Conservation (phyloP, 2,113 vertebrate species). For the Hippocampus mohnikei region DNA sequence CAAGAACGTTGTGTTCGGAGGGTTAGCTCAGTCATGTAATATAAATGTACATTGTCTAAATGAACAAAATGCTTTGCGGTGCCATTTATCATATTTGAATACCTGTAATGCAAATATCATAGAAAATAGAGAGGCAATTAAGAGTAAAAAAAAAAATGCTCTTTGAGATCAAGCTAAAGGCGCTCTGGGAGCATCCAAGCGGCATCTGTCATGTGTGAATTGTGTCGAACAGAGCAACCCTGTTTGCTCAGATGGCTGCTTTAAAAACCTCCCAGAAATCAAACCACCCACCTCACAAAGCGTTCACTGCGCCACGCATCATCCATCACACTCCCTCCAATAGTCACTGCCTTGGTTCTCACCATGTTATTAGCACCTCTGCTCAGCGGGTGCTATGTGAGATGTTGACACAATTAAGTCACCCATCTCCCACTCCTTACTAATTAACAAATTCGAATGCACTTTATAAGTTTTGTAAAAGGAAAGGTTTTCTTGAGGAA, state of each 20-base stretch:
- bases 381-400: constrained; percentile 25
- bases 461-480: constrained; percentile 1
- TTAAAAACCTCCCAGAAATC: constrained; percentile 20
- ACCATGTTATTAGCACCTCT: constrained; percentile 54
- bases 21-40: constrained; percentile 42
- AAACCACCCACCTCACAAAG: constrained; percentile 26
- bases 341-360: constrained; percentile 13
- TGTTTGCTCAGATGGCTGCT: constrained; percentile 14
- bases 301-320: constrained; percentile 18
- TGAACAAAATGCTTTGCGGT: constrained; percentile 10
- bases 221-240: constrained; percentile 10
- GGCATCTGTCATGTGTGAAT: constrained; percentile 3
- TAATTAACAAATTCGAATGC: background rate
- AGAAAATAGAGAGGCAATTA: constrained; percentile 16
- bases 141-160: constrained; percentile 13
- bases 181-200: constrained; percentile 5
- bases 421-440: constrained; percentile 9
- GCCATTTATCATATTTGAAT: constrained; percentile 31
- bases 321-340: constrained; percentile 35
- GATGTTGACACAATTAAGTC: constrained; percentile 4
- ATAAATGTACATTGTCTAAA: constrained; percentile 10
- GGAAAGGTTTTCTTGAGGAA: background rate
- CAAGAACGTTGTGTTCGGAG: constrained; percentile 48
- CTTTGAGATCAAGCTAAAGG: constrained; percentile 1
- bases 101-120: constrained; percentile 26